These are phyloP conservation scores for Subanguina moxae DNA, from an alignment of 1,140 invertebrate species.

Conservation along the genomic window DNA sequence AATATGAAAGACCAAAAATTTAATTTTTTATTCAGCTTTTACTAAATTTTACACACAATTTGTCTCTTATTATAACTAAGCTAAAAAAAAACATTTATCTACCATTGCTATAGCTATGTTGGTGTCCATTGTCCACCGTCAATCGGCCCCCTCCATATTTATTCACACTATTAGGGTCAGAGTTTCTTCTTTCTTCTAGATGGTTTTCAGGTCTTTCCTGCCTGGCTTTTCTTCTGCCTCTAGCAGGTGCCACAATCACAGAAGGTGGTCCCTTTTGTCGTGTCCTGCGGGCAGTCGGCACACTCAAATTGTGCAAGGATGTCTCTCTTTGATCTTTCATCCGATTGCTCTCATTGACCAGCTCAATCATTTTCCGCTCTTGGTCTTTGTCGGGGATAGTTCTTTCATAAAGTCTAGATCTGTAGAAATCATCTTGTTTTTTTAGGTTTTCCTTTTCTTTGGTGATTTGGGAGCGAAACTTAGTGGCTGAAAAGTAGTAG, in stretches of 20 bases:
- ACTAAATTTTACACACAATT: no score
- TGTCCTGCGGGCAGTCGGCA: background rate
- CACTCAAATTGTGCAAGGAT: no score
- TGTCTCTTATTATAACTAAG: no score
- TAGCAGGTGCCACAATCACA: background rate
- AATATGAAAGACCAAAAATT: no score
- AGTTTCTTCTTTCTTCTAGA: no score
- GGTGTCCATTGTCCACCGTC: background rate
- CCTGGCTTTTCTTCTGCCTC: slow-evolving; percentile 17
- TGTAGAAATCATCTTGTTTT: slow-evolving; percentile 32
- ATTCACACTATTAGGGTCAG: no score
- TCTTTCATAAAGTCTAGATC: slow-evolving; percentile 21
- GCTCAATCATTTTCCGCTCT: slow-evolving; percentile 30
- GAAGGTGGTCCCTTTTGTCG: background rate
- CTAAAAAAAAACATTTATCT: no score
- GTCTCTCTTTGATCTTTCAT: slow-evolving; percentile 19
- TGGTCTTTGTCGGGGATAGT: slow-evolving; percentile 22
- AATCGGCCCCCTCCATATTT: background rate
- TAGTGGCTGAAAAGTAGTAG: slow-evolving; percentile 12
- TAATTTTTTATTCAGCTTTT: no score
- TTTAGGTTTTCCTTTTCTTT: slow-evolving; percentile 28
- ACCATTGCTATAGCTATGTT: background rate
- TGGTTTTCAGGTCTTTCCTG: no score
- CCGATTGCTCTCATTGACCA: slow-evolving; percentile 32
- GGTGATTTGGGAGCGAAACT: slow-evolving; percentile 18